Evolutionary conservation across 2,888 invertebrate species (phyloP), one percentile per base, ranked within the genome.

Genomic region (Aphidoletes aphidimyza): DNA sequence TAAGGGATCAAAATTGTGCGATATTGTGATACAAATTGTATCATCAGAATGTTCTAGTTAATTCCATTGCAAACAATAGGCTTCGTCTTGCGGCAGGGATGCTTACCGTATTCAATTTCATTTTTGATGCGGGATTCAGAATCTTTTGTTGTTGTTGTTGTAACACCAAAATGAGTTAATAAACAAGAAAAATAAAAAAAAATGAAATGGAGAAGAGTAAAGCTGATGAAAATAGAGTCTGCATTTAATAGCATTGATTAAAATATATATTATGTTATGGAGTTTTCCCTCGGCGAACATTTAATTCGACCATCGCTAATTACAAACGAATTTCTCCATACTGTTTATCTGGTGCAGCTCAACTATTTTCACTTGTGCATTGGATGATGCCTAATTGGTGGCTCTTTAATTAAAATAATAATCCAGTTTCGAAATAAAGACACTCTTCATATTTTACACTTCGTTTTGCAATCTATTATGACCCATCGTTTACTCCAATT

Each of bases 1-100:
- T 54, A 14, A 69, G 69, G 69, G 69, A 69, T 69, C 30, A 30
- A 14, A 69, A 69, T 69, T 69, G 69, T 69, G 69, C 69, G 69
- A 69, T 69, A 69, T 30, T 69, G 26, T 11, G 26, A 69, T 69
- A 69, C 30, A 26, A 69, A n/a, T n/a, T n/a, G n/a, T n/a, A n/a
- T n/a, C n/a, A n/a, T n/a, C n/a, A n/a, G n/a, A n/a, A n/a, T n/a
- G n/a, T 30, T 11, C 14, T 69, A 11, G 9, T 26, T 30, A 17
- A 30, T 69, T 69, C 14, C 30, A 30, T 11, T 11, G n/a, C 69
- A 17, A 69, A 69, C 69, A 69, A 69, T 30, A 42, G 42, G 42
- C 6, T 42, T 42, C 14, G 14, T 14, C 42, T 42, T 42, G 6
- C 42, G 42, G 6, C 42, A 14, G 42, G 22, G 54, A 3, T 2